Evolutionary conservation across 1,140 invertebrate genomes (phyloP).

Genomic region (Trachymyrmex septentrionalis): DNA sequence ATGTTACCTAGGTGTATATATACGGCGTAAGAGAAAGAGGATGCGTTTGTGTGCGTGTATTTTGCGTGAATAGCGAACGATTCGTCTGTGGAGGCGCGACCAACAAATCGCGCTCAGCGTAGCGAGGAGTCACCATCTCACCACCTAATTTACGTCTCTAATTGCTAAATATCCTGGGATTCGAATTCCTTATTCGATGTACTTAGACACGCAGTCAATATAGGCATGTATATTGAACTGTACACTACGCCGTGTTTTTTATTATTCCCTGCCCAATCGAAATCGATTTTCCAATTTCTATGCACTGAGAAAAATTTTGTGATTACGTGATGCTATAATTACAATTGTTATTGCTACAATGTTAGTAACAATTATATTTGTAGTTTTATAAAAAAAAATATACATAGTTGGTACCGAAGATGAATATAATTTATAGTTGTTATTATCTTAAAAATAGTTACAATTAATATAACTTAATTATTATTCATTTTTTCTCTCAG

Average conservation of each 20-base stretch:
- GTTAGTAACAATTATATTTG: too few species aligned
- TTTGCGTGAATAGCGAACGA: slow-evolving; percentile 20
- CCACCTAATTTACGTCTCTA: slow-evolving; percentile 82
- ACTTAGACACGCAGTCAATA: slow-evolving; percentile 86
- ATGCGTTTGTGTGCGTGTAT: neutral
- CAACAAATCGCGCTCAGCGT: slow-evolving; percentile 66
- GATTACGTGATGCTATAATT: too few species aligned
- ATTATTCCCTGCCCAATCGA: slow-evolving; percentile 13
- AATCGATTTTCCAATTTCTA: too few species aligned
- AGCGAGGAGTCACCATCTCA: slow-evolving; percentile 71
- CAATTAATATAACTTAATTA: too few species aligned
- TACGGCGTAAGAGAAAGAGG: slow-evolving; percentile 69
- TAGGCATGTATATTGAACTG: slow-evolving; percentile 83
- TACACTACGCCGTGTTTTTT: slow-evolving; percentile 63
- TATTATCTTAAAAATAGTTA: too few species aligned
- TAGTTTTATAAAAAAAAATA: too few species aligned
- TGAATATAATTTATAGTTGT: too few species aligned
- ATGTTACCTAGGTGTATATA: slow-evolving; percentile 87
- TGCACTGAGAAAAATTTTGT: too few species aligned
- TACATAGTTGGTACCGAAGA: too few species aligned
- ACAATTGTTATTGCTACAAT: too few species aligned
- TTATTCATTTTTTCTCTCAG: too few species aligned
- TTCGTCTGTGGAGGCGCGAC: slow-evolving; percentile 10
- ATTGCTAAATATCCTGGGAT: slow-evolving; percentile 84
- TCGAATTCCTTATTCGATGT: slow-evolving; percentile 84